Conservation (phyloP, 2,113 vertebrate species). For the Notechis scutatus region DNA sequence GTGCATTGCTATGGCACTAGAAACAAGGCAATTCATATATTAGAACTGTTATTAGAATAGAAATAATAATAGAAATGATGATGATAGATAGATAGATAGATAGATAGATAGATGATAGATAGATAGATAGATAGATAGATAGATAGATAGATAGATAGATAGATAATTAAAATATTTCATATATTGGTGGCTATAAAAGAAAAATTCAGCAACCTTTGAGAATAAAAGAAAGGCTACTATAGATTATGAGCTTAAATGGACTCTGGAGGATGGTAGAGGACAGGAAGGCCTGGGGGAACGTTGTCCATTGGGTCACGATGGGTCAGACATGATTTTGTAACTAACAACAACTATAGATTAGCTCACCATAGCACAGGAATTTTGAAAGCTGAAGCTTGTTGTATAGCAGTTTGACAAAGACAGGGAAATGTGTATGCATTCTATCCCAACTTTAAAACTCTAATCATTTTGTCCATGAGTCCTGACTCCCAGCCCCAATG, state of each 20-base stretch:
- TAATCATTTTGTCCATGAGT: neutral
- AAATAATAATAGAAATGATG: neutral
- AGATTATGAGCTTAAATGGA: no score
- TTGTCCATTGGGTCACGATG: no score
- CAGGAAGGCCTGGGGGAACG: no score
- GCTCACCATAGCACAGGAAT: neutral
- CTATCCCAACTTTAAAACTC: neutral
- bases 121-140: no score
- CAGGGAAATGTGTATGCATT: neutral
- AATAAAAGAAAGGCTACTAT: neutral
- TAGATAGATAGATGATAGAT: no score
- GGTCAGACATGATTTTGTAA: no score
- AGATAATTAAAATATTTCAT: neutral
- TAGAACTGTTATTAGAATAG: neutral
- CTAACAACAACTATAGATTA: neutral
- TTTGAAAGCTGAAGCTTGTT: neutral
- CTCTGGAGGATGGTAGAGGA: no score
- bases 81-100: no score
- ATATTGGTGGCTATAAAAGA: neutral
- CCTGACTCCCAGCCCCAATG: neutral
- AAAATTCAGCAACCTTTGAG: neutral
- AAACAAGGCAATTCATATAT: neutral
- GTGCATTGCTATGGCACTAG: rapidly evolving
- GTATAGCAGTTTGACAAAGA: neutral
- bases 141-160: no score